Evolutionary conservation across 2,113 vertebrate species (phyloP), one percentile per base, ranked within the genome.

Genomic region (Sigmodon hispidus): DNA sequence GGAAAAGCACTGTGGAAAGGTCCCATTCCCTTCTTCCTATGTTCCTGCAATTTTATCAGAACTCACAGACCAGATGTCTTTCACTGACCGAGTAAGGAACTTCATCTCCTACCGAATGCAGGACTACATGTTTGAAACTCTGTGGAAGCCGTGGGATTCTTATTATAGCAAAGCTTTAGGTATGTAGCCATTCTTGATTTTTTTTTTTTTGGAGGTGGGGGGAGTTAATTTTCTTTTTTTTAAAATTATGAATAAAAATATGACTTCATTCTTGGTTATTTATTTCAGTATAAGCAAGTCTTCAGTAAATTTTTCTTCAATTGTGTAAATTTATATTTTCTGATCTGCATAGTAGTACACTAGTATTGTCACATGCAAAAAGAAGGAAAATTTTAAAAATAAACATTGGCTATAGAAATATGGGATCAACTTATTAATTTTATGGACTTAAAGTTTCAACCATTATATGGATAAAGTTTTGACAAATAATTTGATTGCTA

Each of bases 1-100:
- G 48, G 99, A 99, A 96, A 98, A 98, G 52, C 98, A 98, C 31
- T 99, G 98, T 0, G 98, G 98, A 69, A 98, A 98, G 90, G 95
- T 98, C 4, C 98, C 98, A 9, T 97, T 98, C 31, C 98, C 98
- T 29, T 98, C 98, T 1, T 99, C 98, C 59, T 99, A 98, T 29
- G 91, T 92, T 0, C 98, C 98, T 0, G 98, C 98, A 34, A 55
- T 92, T 48, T 93, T 99, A 40, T 99, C 98, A 0, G 98, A 98
- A 94, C 98, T 99, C 94, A 98, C 98, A 0, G 99, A 99, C 96
- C 90, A 15, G 77, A 98, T 99, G 98, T 97, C 98, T 43, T 99
- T 99, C 26, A 3, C 63, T 0, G 97, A 99, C 86, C 98, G 99
- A 96, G 84, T 99, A 55, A 98, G 98, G 94, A 99, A 99, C 88